Evolutionary conservation across 2,113 vertebrate genomes (phyloP).

Genomic region (Athene noctua): DNA sequence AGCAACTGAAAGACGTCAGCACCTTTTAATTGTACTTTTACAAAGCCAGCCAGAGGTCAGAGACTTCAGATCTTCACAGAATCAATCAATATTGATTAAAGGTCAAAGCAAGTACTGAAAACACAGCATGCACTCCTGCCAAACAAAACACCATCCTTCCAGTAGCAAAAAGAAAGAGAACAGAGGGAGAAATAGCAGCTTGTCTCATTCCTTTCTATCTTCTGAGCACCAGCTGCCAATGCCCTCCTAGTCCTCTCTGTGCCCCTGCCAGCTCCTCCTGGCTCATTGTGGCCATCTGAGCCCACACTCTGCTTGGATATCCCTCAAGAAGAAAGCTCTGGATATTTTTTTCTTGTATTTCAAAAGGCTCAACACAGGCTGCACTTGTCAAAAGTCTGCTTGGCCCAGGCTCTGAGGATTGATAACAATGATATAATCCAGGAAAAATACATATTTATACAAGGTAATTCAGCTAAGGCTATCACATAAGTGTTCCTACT

Average conservation of each 20-base stretch:
- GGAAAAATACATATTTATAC: neutral
- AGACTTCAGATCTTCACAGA: neutral
- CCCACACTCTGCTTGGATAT: neutral
- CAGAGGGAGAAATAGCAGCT: neutral
- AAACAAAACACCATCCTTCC: neutral
- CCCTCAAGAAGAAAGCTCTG: neutral
- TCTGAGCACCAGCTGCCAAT: neutral
- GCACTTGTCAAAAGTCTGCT: neutral
- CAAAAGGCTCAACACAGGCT: neutral
- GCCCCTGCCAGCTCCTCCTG: neutral
- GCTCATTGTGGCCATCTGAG: neutral
- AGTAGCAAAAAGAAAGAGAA: neutral
- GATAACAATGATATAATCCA: neutral
- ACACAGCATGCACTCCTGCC: neutral
- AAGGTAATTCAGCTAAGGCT: neutral
- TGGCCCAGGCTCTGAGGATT: neutral
- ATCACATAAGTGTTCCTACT: neutral
- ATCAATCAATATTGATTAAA: conserved; percentile 39
- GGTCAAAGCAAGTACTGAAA: neutral
- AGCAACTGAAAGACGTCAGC: neutral
- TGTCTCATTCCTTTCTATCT: neutral
- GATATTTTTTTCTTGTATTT: neutral
- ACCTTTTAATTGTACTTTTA: neutral
- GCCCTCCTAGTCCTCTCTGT: neutral
- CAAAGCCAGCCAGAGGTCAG: neutral